Conservation (phyloP, 1,140 invertebrate species). For the Phortica variegata region DNA sequence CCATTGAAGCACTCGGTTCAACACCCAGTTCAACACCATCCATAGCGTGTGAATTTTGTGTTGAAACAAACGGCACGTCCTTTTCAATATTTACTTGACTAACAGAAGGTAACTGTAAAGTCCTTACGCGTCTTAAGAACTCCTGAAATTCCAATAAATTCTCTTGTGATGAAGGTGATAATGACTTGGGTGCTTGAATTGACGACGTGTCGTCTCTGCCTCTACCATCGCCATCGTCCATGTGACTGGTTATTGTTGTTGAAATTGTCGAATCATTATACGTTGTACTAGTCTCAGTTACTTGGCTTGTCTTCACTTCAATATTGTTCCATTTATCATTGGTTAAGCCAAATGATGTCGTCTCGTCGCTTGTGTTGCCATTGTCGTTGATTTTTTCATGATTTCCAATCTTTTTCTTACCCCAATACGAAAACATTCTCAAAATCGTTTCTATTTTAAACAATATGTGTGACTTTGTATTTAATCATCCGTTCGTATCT, state of each 20-base stretch:
- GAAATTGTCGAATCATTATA: not conserved
- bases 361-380: constrained; percentile 3
- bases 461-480: not conserved
- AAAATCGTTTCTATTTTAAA: not conserved
- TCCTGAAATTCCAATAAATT: constrained; percentile 37
- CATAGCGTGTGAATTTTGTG: not conserved
- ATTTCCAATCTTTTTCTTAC: constrained; percentile 17
- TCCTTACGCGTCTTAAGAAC: constrained; percentile 34
- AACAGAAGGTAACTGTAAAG: constrained; percentile 33
- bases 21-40: constrained; percentile 33
- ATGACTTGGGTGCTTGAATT: not conserved
- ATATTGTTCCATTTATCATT: not conserved
- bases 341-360: not conserved
- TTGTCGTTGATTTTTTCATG: not conserved
- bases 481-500: constrained; percentile 1
- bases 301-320: not conserved
- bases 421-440: constrained; percentile 40
- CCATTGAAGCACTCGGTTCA: constrained; percentile 28
- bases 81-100: not conserved
- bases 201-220: not conserved
- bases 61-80: not conserved
- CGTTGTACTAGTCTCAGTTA: not conserved
- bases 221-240: not conserved
- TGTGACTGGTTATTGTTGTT: constrained; percentile 4
- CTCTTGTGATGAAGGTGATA: constrained; percentile 2